Conservation (phyloP, 2,797 vertebrate species). For the Nothura maculosa region DNA sequence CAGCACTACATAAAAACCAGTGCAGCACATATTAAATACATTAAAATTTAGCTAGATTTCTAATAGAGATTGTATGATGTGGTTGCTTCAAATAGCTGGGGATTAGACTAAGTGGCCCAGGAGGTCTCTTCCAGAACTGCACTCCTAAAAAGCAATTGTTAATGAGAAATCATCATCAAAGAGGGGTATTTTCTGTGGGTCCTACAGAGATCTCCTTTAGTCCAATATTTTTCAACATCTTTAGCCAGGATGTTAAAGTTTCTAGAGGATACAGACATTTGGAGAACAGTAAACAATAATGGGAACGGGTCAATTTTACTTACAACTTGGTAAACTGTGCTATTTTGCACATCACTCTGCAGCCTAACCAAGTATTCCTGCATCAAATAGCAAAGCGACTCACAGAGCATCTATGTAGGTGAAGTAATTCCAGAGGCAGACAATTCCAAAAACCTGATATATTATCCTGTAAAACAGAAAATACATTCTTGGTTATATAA, state of each 20-base stretch:
- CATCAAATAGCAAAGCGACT: neutral
- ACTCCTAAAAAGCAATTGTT: constrained; percentile 59
- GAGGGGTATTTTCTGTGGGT: constrained; percentile 10
- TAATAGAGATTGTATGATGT: constrained; percentile 53
- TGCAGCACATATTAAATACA: constrained; percentile 47
- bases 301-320: neutral
- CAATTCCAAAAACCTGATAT: neutral
- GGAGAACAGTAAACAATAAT: constrained; percentile 26
- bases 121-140: constrained; percentile 56
- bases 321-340: neutral
- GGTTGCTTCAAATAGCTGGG: constrained; percentile 51
- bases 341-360: neutral
- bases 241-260: constrained; percentile 28
- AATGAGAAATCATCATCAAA: constrained; percentile 49
- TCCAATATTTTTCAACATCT: constrained; percentile 40
- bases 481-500: neutral
- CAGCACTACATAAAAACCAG: constrained; percentile 27
- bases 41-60: constrained; percentile 62
- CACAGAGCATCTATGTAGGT: neutral
- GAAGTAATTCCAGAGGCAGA: neutral
- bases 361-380: neutral
- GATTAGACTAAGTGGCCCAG: constrained; percentile 53
- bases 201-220: constrained; percentile 32
- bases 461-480: neutral
- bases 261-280: constrained; percentile 23